phyloP scores from a whole-genome alignment of 1,140 invertebrate species.

The Drosophila sucinea region DNA sequence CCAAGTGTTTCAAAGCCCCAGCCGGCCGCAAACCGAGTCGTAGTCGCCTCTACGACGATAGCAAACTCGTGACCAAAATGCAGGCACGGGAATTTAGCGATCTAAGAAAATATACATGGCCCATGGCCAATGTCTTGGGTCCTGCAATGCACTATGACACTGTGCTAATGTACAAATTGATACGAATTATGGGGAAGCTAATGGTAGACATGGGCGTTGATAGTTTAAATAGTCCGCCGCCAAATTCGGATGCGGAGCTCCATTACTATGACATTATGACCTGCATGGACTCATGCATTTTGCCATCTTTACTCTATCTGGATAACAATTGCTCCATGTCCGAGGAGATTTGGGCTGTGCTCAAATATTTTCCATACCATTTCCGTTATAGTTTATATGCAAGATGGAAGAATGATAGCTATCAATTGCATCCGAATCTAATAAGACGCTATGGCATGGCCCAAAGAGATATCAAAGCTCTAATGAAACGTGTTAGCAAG shows the following conservation, averaged over 20 bases:
- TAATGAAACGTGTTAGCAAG: conserved; percentile 99
- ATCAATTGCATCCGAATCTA: conserved; percentile 91
- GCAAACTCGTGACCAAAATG: conserved; percentile 63
- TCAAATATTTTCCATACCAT: conserved; percentile 97
- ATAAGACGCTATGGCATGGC: conserved; percentile 92
- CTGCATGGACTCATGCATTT: conserved; percentile 92
- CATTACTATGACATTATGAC: conserved; percentile 89
- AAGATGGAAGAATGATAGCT: conserved; percentile 96
- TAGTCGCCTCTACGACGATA: conserved; percentile 63
- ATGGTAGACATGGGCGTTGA: conserved; percentile 76
- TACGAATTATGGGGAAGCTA: conserved; percentile 85
- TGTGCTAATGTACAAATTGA: conserved; percentile 94
- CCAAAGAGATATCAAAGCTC: conserved; percentile 96
- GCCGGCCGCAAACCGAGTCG: conserved; percentile 52
- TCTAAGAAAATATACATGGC: conserved; percentile 90
- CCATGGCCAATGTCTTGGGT: conserved; percentile 94
- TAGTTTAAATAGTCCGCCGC: conserved; percentile 64
- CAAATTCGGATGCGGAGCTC: conserved; percentile 65
- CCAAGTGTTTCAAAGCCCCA: conserved; percentile 84
- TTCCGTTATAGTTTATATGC: conserved; percentile 95
- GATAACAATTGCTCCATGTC: conserved; percentile 97
- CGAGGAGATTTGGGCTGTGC: conserved; percentile 96
- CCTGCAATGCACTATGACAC: conserved; percentile 94
- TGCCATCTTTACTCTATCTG: conserved; percentile 95
- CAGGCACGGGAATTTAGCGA: conserved; percentile 87